phyloP scores from a whole-genome alignment of 2,888 invertebrate species.

The Rhamnusium bicolor region DNA sequence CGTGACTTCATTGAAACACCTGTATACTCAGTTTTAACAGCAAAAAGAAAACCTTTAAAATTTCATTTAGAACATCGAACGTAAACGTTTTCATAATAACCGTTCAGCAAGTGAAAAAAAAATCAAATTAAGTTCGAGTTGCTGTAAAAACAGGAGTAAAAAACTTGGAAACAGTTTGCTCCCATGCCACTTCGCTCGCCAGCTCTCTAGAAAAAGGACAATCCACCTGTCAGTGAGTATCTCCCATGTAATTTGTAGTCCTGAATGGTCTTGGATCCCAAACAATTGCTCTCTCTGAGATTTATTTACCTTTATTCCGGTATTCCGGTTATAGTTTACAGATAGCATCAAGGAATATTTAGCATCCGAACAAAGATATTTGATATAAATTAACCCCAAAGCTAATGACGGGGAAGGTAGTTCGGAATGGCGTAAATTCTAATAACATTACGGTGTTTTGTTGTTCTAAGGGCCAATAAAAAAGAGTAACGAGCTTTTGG shows the following conservation, averaged over 20 bases:
- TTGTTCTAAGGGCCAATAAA: constrained; percentile 12
- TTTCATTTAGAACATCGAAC: no score
- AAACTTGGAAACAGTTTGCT: neutral
- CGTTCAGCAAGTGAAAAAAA: no score
- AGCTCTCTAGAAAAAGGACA: constrained; percentile 7
- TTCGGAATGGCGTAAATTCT: constrained; percentile 14
- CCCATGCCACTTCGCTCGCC: constrained; percentile 20
- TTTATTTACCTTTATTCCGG: constrained; percentile 42
- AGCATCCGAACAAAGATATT: constrained; percentile 12
- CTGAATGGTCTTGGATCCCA: constrained; percentile 30
- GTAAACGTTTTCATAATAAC: no score
- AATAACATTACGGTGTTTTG: constrained; percentile 12
- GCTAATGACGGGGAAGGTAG: constrained; percentile 46
- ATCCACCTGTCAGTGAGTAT: constrained; percentile 32
- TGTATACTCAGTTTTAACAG: no score
- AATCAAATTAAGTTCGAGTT: neutral
- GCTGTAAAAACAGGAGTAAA: neutral
- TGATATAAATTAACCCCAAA: constrained; percentile 1
- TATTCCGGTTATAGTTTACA: constrained; percentile 41
- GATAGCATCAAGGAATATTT: constrained; percentile 44
- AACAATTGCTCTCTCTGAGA: constrained; percentile 41
- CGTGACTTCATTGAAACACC: no score
- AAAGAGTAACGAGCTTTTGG: constrained; percentile 28
- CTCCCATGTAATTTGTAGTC: constrained; percentile 39
- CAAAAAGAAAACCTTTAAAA: no score